These are phyloP conservation scores for Acrocephalus kingi DNA, from an alignment of 2,113 vertebrate genomes.

Conservation along the genomic window DNA sequence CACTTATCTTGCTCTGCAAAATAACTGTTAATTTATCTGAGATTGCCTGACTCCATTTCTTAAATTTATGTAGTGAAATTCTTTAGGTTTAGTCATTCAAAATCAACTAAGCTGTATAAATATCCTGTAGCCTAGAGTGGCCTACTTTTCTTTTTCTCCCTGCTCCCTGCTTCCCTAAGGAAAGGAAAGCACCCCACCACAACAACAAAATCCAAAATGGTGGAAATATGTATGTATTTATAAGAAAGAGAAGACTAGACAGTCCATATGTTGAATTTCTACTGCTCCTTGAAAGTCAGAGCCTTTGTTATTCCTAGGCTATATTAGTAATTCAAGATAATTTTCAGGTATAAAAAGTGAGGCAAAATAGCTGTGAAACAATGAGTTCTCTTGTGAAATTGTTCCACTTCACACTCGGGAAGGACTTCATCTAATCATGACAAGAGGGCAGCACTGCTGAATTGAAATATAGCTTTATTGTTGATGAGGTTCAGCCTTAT, in stretches of 20 bases:
- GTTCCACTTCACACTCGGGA: not conserved
- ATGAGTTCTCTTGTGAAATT: not conserved
- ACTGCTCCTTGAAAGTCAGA: not conserved
- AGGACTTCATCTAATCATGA: not conserved
- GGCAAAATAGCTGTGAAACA: not conserved
- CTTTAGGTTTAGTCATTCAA: not conserved
- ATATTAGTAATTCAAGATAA: not conserved
- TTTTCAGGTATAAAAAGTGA: not conserved
- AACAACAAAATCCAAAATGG: not conserved
- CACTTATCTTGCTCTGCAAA: not conserved
- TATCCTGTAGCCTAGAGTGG: not conserved
- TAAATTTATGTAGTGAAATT: not conserved
- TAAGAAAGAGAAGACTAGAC: not conserved
- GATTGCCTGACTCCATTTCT: not conserved
- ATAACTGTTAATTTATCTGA: not conserved
- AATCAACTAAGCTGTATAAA: not conserved
- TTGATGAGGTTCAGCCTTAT: not conserved
- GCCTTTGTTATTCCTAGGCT: not conserved
- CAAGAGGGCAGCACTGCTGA: not conserved
- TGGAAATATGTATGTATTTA: not conserved
- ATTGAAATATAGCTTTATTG: not conserved
- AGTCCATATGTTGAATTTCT: not conserved
- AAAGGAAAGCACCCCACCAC: not conserved
- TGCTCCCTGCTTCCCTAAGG: not conserved
- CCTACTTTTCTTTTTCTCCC: not conserved